Evolutionary conservation across 1,140 invertebrate genomes (phyloP).

Genomic region (Pachypsylla venusta): DNA sequence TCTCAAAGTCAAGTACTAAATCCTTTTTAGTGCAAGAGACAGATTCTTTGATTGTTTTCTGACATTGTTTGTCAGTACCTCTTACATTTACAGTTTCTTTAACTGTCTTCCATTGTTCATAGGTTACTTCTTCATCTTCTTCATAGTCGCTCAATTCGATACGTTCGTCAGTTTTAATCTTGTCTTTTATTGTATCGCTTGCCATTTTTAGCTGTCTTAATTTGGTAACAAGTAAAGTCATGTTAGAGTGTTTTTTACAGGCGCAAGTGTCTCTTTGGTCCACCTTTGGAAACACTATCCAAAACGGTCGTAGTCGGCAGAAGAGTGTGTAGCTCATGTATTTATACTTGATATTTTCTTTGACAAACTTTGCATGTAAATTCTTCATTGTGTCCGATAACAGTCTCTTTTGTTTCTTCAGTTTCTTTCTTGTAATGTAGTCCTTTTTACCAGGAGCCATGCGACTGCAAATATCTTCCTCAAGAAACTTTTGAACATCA

Average conservation of each 20-base stretch:
- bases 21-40: constrained; percentile 20
- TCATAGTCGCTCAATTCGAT: constrained; percentile 14
- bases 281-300: constrained; percentile 16
- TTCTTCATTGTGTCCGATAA: constrained; percentile 22
- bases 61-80: constrained; percentile 10
- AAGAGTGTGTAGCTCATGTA: constrained; percentile 16
- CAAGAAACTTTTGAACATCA: constrained; percentile 19
- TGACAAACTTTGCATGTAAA: constrained; percentile 20
- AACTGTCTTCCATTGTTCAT: constrained; percentile 17
- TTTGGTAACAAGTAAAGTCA: constrained; percentile 14
- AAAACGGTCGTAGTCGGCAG: constrained; percentile 21
- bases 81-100: constrained; percentile 15
- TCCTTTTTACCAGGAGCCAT: constrained; percentile 24
- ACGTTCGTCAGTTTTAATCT: constrained; percentile 8
- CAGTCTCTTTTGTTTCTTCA: constrained; percentile 21
- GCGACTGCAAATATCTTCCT: constrained; percentile 21
- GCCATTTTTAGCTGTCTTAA: constrained; percentile 16
- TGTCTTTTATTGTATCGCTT: constrained; percentile 15
- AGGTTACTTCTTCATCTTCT: constrained; percentile 11
- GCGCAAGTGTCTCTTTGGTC: constrained; percentile 19
- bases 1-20: constrained; percentile 18
- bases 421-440: constrained; percentile 22
- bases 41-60: constrained; percentile 19
- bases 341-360: constrained; percentile 14
- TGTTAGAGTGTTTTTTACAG: constrained; percentile 19